phyloP scores from a whole-genome alignment of 2,113 vertebrate genomes.

The Gnathonemus echidnorhynchus region DNA sequence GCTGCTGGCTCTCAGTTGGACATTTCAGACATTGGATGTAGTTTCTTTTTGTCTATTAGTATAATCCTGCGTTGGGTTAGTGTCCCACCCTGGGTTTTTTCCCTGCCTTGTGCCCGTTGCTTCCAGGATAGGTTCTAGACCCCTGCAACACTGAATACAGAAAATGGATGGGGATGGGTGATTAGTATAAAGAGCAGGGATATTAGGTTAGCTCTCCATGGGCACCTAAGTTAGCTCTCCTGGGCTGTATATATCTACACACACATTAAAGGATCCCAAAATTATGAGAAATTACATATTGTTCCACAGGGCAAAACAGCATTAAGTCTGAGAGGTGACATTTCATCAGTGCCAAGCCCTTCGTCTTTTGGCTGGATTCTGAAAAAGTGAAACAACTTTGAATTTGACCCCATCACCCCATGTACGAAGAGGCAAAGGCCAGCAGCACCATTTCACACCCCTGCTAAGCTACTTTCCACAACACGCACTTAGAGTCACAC shows the following conservation, averaged over 20 bases:
- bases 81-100: not conserved
- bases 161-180: not conserved
- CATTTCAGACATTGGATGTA: not conserved
- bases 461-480: not conserved
- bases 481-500: not conserved
- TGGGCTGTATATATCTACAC: not conserved
- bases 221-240: not conserved
- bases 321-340: not conserved
- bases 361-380: not conserved
- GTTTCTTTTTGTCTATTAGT: not conserved
- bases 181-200: not conserved
- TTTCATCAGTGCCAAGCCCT: not conserved
- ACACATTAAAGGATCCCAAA: not conserved
- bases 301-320: not conserved
- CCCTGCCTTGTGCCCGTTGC: not conserved
- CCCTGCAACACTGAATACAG: not conserved
- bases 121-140: not conserved
- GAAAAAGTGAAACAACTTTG: not conserved
- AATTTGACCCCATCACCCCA: not conserved
- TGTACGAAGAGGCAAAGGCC: not conserved
- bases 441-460: not conserved
- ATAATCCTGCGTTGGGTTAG: not conserved
- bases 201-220: not conserved
- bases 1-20: not conserved
- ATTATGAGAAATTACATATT: not conserved